Evolutionary conservation across 2,113 vertebrate species (phyloP).

Genomic region (Hippocampus barbouri): DNA sequence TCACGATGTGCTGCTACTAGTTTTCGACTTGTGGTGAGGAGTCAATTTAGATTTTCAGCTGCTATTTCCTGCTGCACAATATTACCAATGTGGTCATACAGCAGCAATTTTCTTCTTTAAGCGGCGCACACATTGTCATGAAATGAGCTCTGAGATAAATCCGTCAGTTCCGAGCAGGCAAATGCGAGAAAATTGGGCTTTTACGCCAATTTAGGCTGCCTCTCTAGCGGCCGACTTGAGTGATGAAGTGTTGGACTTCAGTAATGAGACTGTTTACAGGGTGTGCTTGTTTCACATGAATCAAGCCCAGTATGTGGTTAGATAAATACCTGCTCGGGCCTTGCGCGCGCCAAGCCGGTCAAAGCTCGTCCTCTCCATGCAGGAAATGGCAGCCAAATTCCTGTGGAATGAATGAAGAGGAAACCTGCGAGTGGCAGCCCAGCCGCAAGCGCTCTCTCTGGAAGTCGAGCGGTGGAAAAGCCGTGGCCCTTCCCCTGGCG

Average conservation of each 20-base stretch:
- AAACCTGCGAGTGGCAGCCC: slow-evolving; percentile 86
- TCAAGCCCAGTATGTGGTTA: slow-evolving; percentile 75
- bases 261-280: slow-evolving; percentile 78
- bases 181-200: slow-evolving; percentile 49
- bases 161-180: slow-evolving; percentile 42
- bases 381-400: slow-evolving; percentile 94
- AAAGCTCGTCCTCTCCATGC: slow-evolving; percentile 62
- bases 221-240: slow-evolving; percentile 58
- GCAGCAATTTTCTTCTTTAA: neutral
- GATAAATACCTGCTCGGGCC: slow-evolving; percentile 75
- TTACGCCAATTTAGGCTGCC: slow-evolving; percentile 46
- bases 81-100: slow-evolving; percentile 26
- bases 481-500: slow-evolving; percentile 81
- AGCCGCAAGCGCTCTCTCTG: slow-evolving; percentile 66
- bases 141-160: slow-evolving; percentile 57
- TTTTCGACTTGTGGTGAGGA: slow-evolving; percentile 20
- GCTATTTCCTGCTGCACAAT: slow-evolving; percentile 11
- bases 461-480: slow-evolving; percentile 69
- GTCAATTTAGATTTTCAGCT: slow-evolving; percentile 25
- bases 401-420: slow-evolving; percentile 89
- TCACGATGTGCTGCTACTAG: slow-evolving; percentile 30
- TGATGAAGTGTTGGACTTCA: slow-evolving; percentile 75
- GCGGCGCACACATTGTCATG: slow-evolving; percentile 19
- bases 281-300: slow-evolving; percentile 77
- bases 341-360: slow-evolving; percentile 64